Percentiles rank a stretch among this genome's conserved stretches.
Conservation (phyloP, 2,888 invertebrate genomes). For the Balanococcus diminutus region DNA sequence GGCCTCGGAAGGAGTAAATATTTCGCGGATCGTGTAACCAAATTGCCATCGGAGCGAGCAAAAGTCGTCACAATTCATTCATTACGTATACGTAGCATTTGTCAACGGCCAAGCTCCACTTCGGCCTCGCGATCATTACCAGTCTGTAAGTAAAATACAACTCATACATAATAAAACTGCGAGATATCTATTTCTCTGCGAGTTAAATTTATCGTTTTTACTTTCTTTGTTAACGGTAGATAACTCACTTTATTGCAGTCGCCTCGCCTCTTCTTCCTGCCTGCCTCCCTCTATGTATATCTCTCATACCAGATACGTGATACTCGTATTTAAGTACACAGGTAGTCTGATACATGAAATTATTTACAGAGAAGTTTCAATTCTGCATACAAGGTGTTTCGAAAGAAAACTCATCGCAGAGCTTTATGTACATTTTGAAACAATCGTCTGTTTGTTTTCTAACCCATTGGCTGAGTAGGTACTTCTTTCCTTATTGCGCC, state of each 20-base stretch:
- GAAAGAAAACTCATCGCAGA: background rate
- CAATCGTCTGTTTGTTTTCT: too few species aligned
- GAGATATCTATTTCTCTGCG: slow-evolving; percentile 49
- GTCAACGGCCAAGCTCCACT: background rate
- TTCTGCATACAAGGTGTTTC: slow-evolving; percentile 13
- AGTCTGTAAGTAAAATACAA: slow-evolving; percentile 33
- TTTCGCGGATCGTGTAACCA: slow-evolving; percentile 26
- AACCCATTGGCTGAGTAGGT: too few species aligned
- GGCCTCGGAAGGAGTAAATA: background rate
- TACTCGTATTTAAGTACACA: slow-evolving; percentile 44
- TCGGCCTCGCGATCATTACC: slow-evolving; percentile 15
- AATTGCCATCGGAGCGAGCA: background rate
- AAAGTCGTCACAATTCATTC: slow-evolving; percentile 34
- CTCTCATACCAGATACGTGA: slow-evolving; percentile 39
- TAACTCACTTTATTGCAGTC: slow-evolving; percentile 52
- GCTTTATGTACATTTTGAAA: too few species aligned
- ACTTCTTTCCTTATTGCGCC: too few species aligned
- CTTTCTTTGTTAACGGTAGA: slow-evolving; percentile 50
- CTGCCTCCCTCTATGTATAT: background rate
- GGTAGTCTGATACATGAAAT: slow-evolving; percentile 48
- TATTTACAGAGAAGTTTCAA: background rate
- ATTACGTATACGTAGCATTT: slow-evolving; percentile 23
- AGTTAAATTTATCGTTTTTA: slow-evolving; percentile 52
- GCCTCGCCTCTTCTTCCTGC: slow-evolving; percentile 40
- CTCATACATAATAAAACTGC: slow-evolving; percentile 45